Percentiles rank a stretch among this genome's conserved stretches.
These are phyloP conservation scores for Helicoverpa assulta DNA, from an alignment of 2,888 invertebrate genomes.

Conservation along the genomic window DNA sequence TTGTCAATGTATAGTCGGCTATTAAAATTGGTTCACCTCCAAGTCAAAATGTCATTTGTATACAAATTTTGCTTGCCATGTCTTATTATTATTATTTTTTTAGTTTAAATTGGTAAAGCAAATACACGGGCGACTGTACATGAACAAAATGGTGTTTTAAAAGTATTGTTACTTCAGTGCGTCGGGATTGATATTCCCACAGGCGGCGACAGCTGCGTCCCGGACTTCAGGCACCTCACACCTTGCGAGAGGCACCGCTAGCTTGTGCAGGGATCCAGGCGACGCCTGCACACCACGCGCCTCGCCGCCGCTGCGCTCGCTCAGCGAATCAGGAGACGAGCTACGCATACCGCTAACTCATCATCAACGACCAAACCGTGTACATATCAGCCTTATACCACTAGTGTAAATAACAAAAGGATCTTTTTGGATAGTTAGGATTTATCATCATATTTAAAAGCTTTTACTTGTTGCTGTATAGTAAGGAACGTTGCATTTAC, in stretches of 20 bases:
- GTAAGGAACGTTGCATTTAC: conserved; percentile 1
- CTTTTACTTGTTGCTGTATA: conserved; percentile 1
- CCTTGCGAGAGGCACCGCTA: conserved; percentile 97
- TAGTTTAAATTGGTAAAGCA: too few species aligned
- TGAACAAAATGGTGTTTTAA: neutral
- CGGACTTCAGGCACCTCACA: conserved; percentile 98
- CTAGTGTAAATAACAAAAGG: too few species aligned
- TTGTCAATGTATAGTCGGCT: too few species aligned
- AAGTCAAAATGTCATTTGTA: too few species aligned
- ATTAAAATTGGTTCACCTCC: too few species aligned
- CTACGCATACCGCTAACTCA: conserved; percentile 81
- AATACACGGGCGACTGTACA: neutral
- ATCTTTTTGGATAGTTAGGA: neutral
- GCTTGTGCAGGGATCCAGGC: conserved; percentile 96
- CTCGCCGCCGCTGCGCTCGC: conserved; percentile 95
- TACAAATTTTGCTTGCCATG: too few species aligned
- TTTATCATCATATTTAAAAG: neutral
- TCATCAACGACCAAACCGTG: neutral
- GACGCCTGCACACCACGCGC: conserved; percentile 93
- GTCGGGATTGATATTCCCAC: conserved; percentile 98
- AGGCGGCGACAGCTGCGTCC: conserved; percentile 97
- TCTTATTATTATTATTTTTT: too few species aligned
- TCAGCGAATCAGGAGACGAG: conserved; percentile 97
- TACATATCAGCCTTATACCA: neutral
- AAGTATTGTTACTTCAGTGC: conserved; percentile 94